Conservation (phyloP, 2,888 invertebrate species). For the Hipparchia sbordonii region DNA sequence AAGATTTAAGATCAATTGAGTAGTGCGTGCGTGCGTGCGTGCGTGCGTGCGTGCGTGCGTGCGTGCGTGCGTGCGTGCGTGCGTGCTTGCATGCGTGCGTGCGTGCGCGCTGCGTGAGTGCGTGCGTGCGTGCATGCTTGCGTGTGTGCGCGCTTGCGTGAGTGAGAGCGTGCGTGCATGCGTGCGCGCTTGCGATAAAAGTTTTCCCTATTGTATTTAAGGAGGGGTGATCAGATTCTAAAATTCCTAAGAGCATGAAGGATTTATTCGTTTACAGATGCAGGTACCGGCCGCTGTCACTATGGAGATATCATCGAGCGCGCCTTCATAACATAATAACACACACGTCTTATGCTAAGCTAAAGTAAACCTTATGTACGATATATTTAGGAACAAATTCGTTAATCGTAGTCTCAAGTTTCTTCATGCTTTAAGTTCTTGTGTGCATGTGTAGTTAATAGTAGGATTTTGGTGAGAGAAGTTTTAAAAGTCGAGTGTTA, state of each 20-base stretch:
- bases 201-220: no score
- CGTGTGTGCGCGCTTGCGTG: no score
- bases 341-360: constrained; percentile 60
- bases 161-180: no score
- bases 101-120: no score
- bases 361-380: constrained; percentile 65
- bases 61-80: no score
- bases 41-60: no score
- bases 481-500: constrained; percentile 26
- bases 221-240: no score
- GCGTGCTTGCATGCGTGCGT: no score
- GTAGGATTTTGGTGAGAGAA: constrained; percentile 21
- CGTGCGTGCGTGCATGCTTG: no score
- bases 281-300: constrained; percentile 59
- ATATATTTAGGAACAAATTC: constrained; percentile 78
- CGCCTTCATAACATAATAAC: constrained; percentile 74
- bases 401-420: constrained; percentile 71
- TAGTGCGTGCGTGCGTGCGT: no score
- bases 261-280: constrained; percentile 54
- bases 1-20: no score
- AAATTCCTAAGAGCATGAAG: neutral
- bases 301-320: constrained; percentile 67
- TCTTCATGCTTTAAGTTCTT: constrained; percentile 77
- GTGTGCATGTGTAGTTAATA: constrained; percentile 52
- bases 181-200: no score